phyloP scores from a whole-genome alignment of 2,113 vertebrate genomes.

The Columba janthina region DNA sequence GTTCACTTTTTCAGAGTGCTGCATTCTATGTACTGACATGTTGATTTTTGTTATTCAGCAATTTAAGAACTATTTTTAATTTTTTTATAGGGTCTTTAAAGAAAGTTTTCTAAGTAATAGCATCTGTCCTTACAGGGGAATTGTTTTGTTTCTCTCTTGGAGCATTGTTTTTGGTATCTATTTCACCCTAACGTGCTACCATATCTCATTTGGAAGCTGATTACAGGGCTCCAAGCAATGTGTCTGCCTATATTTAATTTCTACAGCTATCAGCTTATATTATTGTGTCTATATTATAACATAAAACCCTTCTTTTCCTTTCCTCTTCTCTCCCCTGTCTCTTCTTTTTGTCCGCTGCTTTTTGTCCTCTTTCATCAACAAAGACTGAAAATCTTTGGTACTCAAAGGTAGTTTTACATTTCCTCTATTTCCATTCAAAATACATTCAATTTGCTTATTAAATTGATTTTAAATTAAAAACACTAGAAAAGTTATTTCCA shows the following conservation, averaged over 20 bases:
- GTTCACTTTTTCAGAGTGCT: neutral
- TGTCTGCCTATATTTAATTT: neutral
- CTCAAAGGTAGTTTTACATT: neutral
- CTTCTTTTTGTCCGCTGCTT: neutral
- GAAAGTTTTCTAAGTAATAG: neutral
- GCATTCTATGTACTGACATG: neutral
- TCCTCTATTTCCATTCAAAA: neutral
- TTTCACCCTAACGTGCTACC: neutral
- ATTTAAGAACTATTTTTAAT: neutral
- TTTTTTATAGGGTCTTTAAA: neutral
- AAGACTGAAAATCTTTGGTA: neutral
- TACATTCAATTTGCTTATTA: neutral
- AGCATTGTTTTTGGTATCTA: neutral
- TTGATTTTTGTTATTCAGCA: neutral
- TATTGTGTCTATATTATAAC: neutral
- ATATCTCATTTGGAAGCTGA: neutral
- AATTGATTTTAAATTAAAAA: neutral
- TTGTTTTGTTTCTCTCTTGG: neutral
- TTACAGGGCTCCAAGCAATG: neutral
- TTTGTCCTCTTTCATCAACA: neutral
- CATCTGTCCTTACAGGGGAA: neutral
- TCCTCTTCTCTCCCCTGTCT: neutral
- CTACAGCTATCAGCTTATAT: neutral
- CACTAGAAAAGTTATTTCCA: neutral
- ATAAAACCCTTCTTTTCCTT: neutral